phyloP scores from a whole-genome alignment of 2,888 invertebrate species.

The Ectropis crepuscularia region DNA sequence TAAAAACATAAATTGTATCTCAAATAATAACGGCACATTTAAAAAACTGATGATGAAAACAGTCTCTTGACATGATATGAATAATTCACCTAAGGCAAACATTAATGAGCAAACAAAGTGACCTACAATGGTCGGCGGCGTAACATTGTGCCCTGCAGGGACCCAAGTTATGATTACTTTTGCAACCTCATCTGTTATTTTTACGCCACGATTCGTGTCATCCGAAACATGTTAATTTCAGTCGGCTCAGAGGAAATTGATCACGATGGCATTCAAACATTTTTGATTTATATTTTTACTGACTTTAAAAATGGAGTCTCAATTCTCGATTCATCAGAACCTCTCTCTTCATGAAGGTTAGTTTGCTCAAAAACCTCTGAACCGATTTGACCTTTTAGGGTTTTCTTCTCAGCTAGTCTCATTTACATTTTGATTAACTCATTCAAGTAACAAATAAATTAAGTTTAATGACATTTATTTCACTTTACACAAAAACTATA shows the following conservation, averaged over 20 bases:
- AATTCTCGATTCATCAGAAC: background rate
- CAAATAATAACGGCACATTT: background rate
- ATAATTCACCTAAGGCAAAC: conserved; percentile 41
- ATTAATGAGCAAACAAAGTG: conserved; percentile 43
- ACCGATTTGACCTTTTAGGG: too few relatives aligned
- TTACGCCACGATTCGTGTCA: conserved; percentile 45
- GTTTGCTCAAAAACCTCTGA: too few relatives aligned
- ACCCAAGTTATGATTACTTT: conserved; percentile 48
- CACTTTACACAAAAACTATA: too few relatives aligned
- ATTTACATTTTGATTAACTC: too few relatives aligned
- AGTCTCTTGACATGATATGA: conserved; percentile 33
- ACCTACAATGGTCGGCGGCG: conserved; percentile 37
- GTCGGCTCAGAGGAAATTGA: conserved; percentile 38
- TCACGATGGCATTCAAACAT: conserved; percentile 37
- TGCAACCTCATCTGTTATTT: conserved; percentile 47
- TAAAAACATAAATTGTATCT: background rate
- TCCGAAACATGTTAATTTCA: conserved; percentile 43
- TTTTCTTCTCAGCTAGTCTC: too few relatives aligned
- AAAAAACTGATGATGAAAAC: conserved; percentile 10
- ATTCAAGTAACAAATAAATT: too few relatives aligned
- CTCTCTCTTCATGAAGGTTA: too few relatives aligned
- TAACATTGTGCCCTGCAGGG: conserved; percentile 42
- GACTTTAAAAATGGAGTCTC: conserved; percentile 16
- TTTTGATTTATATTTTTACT: conserved; percentile 19
- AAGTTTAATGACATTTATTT: too few relatives aligned